Evolutionary conservation across 2,797 vertebrate species (phyloP), one percentile per base, ranked within the genome.

Genomic region (Sebastes nivosus): DNA sequence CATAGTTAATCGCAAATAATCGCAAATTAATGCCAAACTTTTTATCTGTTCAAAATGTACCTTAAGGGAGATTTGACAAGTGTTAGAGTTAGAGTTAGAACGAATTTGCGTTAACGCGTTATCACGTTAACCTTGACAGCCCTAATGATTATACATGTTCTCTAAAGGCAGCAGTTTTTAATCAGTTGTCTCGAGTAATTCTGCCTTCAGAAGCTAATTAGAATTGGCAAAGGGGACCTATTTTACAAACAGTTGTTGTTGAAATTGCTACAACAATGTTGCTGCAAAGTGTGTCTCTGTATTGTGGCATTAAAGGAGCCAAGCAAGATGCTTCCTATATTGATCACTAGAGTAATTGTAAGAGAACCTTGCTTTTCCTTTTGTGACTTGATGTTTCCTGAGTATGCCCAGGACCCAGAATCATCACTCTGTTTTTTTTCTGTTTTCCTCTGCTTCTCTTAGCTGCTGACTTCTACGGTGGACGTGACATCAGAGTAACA

Each of bases 401-500:
- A 79, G 42, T 61, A 59, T 42, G n/a, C 57, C 30, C 42, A n/a
- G 6, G 38, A 72, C 16, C 27, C 60, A 72, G 20, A 52, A 34
- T 52, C 13, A 67, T 81, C 50, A 88, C 32, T 59, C 1, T 69
- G 27, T 14, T 66, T 66, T 60, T 29, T 29, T 29, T 29, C 27
- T 69, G 27, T 14, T 66, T 66, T 60, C n/a, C 27, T 80, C 68
- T 84, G 11, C 14, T 63, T 78, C 61, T n/a, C 10, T 24, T 50
- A 95, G 94, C 83, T 36, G 87, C 80, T 71, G 63, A 83, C 9
- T 59, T 16, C 7, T 5, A 38, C 11, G 63, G 7, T 9, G 69
- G 42, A 42, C 89, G 77, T 27, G 89, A 80, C 20, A 92, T 93
- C 8, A 68, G 22, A 29, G 38, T 88, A 66, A 95, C 95, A 13